A percentile compares a stretch with the other conserved stretches of the same genome.
These are phyloP conservation scores for Zaprionus kolodkinae DNA, from an alignment of 1,140 invertebrate genomes.

Conservation along the genomic window DNA sequence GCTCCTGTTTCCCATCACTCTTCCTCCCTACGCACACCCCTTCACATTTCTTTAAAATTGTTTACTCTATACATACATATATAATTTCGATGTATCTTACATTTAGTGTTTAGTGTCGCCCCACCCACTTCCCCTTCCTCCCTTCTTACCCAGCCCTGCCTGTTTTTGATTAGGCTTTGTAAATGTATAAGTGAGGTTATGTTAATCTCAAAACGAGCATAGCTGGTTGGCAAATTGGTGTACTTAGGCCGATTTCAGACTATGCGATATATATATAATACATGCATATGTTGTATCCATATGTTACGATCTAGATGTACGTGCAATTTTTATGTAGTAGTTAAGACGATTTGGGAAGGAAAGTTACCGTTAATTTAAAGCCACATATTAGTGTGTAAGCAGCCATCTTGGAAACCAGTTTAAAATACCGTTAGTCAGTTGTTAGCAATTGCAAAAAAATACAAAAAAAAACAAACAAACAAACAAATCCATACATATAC, in stretches of 20 bases:
- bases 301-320: constrained; percentile 46
- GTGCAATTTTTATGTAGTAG: constrained; percentile 53
- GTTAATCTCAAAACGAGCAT: constrained; percentile 58
- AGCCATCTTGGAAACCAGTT: constrained; percentile 32
- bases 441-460: constrained; percentile 50
- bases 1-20: not conserved
- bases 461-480: too few relatives aligned
- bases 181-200: constrained; percentile 69
- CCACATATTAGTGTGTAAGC: constrained; percentile 23
- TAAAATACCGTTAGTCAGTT: constrained; percentile 48
- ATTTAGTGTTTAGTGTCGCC: constrained; percentile 3
- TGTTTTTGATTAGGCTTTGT: constrained; percentile 39
- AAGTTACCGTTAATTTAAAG: constrained; percentile 45
- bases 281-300: constrained; percentile 17
- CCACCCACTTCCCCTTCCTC: constrained; percentile 1
- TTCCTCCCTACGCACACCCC: not conserved
- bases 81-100: constrained; percentile 20
- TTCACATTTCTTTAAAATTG: not conserved
- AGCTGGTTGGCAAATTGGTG: constrained; percentile 19
- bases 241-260: constrained; percentile 35
- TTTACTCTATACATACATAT: constrained; percentile 13
- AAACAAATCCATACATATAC: constrained; percentile 4
- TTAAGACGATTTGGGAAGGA: constrained; percentile 41
- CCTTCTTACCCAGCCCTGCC: constrained; percentile 15
- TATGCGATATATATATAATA: constrained; percentile 22